Evolutionary conservation across 2,888 invertebrate genomes (phyloP).

Genomic region (Anaspis maculata): DNA sequence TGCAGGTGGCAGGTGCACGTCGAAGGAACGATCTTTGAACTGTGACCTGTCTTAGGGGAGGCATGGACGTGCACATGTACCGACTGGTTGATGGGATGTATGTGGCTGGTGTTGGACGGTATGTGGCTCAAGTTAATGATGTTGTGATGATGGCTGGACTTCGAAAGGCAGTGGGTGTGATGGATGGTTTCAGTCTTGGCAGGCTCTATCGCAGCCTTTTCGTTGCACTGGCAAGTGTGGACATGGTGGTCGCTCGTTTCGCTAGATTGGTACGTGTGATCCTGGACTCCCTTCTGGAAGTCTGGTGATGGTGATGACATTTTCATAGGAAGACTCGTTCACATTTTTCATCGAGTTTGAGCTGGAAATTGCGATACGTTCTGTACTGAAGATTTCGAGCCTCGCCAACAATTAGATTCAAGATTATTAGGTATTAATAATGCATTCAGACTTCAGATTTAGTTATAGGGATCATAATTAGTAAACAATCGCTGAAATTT

Average conservation of each 20-base stretch:
- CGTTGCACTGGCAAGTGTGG: constrained; percentile 33
- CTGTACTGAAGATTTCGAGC: too few relatives aligned
- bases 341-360: too few relatives aligned
- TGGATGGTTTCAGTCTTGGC: constrained; percentile 10
- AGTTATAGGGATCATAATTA: too few relatives aligned
- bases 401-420: too few relatives aligned
- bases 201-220: constrained; percentile 24
- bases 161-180: constrained; percentile 18
- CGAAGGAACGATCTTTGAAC: constrained; percentile 21
- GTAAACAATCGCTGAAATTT: too few relatives aligned
- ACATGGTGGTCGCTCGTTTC: constrained; percentile 36
- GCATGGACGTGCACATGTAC: constrained; percentile 33
- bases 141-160: constrained; percentile 18
- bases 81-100: constrained; percentile 27
- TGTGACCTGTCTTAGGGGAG: constrained; percentile 30
- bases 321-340: too few relatives aligned
- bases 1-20: constrained; percentile 38
- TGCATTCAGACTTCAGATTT: too few relatives aligned
- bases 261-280: constrained; percentile 37
- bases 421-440: too few relatives aligned
- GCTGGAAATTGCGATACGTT: too few relatives aligned
- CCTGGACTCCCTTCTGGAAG: constrained; percentile 31
- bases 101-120: constrained; percentile 26
- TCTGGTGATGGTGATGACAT: constrained; percentile 37
- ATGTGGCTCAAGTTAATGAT: constrained; percentile 23